phyloP scores from a whole-genome alignment of 2,113 vertebrate species.

The Cyphomyrus plagiostoma region DNA sequence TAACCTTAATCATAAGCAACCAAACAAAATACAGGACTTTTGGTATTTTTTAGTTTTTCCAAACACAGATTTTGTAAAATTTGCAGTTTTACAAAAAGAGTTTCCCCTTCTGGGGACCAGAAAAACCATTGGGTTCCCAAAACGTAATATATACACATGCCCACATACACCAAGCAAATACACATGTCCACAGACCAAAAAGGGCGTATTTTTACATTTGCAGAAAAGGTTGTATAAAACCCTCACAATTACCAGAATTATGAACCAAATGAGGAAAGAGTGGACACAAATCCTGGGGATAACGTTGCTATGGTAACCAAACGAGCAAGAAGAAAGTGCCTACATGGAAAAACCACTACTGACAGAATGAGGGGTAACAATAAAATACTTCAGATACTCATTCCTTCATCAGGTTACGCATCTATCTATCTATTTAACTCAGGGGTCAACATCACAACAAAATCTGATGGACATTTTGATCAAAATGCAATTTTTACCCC shows the following conservation, averaged over 20 bases:
- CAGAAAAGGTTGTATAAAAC: slow-evolving; percentile 41
- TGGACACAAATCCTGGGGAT: slow-evolving; percentile 45
- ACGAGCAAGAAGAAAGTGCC: slow-evolving; percentile 45
- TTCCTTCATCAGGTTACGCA: not conserved
- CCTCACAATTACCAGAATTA: slow-evolving; percentile 43
- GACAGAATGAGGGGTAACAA: not conserved
- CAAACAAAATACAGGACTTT: too few relatives aligned
- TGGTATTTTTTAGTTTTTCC: too few relatives aligned
- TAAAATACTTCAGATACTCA: not conserved
- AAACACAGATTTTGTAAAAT: too few relatives aligned
- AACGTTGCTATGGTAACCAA: slow-evolving; percentile 52
- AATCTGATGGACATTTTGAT: not conserved
- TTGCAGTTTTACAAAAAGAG: too few relatives aligned
- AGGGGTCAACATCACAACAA: not conserved
- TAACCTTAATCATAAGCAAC: not conserved
- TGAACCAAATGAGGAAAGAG: slow-evolving; percentile 23
- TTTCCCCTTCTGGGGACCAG: not conserved
- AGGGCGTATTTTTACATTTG: not conserved
- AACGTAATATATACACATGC: not conserved
- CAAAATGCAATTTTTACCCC: not conserved
- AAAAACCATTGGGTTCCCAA: not conserved
- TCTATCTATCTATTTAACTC: not conserved
- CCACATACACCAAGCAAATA: not conserved
- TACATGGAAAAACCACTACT: slow-evolving; percentile 35
- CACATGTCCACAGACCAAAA: not conserved